These are phyloP conservation scores for Halcyon chelicuti DNA, from an alignment of 2,797 vertebrate species.

Conservation along the genomic window DNA sequence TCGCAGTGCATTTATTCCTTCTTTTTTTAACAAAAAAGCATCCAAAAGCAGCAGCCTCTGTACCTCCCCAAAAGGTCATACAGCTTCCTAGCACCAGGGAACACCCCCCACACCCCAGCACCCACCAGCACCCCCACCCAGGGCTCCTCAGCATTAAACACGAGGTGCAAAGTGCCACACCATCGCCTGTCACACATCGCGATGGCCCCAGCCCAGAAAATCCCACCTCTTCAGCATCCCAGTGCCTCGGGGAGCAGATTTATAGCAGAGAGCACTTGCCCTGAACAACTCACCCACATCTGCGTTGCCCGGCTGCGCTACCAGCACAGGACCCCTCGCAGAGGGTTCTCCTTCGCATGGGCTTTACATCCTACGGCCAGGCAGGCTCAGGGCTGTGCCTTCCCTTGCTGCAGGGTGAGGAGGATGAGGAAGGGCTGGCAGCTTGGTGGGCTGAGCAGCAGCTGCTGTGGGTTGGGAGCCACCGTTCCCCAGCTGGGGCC, in stretches of 20 bases:
- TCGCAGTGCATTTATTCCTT: background rate
- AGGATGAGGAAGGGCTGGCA: background rate
- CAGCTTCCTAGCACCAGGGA: rapidly evolving
- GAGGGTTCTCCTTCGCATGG: rapidly evolving
- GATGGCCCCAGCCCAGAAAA: rapidly evolving
- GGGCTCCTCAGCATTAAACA: rapidly evolving
- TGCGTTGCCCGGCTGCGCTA: background rate
- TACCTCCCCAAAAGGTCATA: rapidly evolving
- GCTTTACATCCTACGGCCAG: background rate
- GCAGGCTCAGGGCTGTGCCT: background rate
- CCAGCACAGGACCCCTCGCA: rapidly evolving
- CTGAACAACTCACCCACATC: background rate
- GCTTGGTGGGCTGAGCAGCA: background rate
- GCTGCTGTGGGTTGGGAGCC: background rate
- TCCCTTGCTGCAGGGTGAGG: rapidly evolving
- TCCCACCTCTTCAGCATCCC: rapidly evolving
- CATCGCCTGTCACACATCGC: rapidly evolving
- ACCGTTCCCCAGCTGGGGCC: rapidly evolving
- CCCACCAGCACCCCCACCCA: rapidly evolving
- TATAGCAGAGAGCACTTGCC: rapidly evolving
- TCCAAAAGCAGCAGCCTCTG: background rate
- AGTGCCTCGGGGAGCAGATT: rapidly evolving
- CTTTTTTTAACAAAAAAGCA: background rate
- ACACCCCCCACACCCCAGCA: background rate
- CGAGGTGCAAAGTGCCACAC: rapidly evolving